A percentile compares a stretch with the other conserved stretches of the same genome.
Evolutionary conservation across 1,140 invertebrate genomes (phyloP).

Genomic region (Caenorhabditis inopinata): DNA sequence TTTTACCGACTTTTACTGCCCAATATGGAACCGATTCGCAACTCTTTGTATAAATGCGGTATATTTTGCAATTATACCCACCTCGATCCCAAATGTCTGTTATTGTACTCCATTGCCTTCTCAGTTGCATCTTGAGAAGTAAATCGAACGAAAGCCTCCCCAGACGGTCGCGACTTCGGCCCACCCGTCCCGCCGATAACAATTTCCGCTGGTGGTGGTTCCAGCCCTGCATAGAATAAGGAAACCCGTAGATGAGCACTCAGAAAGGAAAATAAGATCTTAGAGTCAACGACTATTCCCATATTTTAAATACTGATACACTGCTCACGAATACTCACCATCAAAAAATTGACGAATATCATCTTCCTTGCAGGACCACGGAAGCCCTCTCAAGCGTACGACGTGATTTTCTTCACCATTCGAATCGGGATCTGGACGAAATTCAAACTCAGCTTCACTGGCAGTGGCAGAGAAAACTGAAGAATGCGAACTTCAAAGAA

Average conservation of each 20-base stretch:
- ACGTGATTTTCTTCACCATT: neutral
- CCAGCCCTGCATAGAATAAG: conserved; percentile 17
- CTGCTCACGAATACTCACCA: neutral
- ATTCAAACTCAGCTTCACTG: neutral
- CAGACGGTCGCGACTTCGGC: conserved; percentile 15
- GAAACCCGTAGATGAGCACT: neutral
- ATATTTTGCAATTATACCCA: neutral
- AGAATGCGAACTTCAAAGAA: too few relatives aligned
- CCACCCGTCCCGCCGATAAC: conserved; percentile 11
- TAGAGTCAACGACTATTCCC: too few relatives aligned
- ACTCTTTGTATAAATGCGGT: neutral
- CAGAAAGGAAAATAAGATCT: too few relatives aligned
- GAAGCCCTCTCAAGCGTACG: neutral
- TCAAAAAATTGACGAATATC: neutral
- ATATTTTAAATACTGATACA: too few relatives aligned
- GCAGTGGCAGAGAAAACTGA: neutral
- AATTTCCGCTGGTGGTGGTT: conserved; percentile 24
- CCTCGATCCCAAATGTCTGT: conserved; percentile 18
- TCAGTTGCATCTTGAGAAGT: neutral
- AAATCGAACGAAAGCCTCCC: conserved; percentile 26
- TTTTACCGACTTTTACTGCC: neutral
- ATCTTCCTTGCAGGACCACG: conserved; percentile 18
- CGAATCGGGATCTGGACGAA: neutral
- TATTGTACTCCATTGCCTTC: conserved; percentile 15
- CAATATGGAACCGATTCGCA: neutral